Conservation (phyloP, 2,888 invertebrate genomes). For the Thalpophila matura region DNA sequence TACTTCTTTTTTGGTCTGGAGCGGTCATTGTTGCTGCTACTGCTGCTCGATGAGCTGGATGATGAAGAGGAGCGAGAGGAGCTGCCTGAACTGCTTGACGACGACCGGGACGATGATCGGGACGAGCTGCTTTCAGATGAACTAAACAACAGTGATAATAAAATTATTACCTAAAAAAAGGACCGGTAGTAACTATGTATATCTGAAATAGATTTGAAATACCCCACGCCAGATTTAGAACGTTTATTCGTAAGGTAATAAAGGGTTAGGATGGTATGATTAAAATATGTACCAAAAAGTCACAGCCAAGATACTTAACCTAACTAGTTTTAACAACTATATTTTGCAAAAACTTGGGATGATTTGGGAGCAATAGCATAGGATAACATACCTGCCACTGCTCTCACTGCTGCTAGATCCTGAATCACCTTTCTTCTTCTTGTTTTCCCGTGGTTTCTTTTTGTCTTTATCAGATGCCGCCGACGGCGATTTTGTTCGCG, state of each 20-base stretch:
- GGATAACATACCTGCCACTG: conserved; percentile 91
- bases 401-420: conserved; percentile 95
- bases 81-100: conserved; percentile 94
- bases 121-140: conserved; percentile 96
- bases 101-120: conserved; percentile 94
- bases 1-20: conserved; percentile 92
- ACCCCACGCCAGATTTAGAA: too few species aligned
- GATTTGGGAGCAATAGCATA: neutral
- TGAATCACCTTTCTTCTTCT: conserved; percentile 93
- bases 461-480: conserved; percentile 93
- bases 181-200: too few species aligned
- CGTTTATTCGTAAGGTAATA: neutral
- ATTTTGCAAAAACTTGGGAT: neutral
- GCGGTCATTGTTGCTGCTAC: conserved; percentile 92
- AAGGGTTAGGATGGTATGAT: neutral
- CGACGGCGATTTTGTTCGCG: conserved; percentile 93
- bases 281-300: neutral
- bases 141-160: conserved; percentile 78
- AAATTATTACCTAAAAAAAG: neutral
- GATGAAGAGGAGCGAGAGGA: conserved; percentile 91
- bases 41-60: conserved; percentile 92
- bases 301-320: conserved; percentile 31
- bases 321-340: conserved; percentile 6
- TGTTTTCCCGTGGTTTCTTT: conserved; percentile 91
- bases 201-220: neutral